phyloP scores from a whole-genome alignment of 2,888 invertebrate species.

The Chymomyza procnemis region DNA sequence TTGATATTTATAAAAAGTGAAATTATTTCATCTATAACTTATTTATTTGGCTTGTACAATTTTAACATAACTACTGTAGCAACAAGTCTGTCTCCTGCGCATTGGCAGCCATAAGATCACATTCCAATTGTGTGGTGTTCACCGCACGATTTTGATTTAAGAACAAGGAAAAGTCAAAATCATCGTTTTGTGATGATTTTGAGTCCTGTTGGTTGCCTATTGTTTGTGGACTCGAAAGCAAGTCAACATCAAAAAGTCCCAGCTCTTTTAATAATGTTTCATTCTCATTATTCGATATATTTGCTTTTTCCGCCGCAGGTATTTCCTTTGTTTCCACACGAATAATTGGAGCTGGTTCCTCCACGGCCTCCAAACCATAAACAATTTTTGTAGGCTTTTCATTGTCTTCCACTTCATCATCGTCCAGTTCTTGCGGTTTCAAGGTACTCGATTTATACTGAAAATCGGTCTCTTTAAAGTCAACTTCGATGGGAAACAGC shows the following conservation, averaged over 20 bases:
- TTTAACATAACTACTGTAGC: slow-evolving; percentile 52
- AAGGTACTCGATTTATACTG: slow-evolving; percentile 84
- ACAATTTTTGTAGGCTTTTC: slow-evolving; percentile 35
- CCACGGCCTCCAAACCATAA: slow-evolving; percentile 73
- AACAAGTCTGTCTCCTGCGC: slow-evolving; percentile 72
- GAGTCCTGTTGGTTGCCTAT: slow-evolving; percentile 61
- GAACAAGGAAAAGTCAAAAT: slow-evolving; percentile 72
- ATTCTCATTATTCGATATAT: slow-evolving; percentile 34
- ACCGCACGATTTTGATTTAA: slow-evolving; percentile 63
- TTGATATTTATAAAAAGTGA: too few species aligned
- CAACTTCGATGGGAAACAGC: slow-evolving; percentile 97
- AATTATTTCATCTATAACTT: background rate
- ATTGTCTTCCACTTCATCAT: slow-evolving; percentile 66
- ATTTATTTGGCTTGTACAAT: slow-evolving; percentile 20
- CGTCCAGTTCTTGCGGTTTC: slow-evolving; percentile 75
- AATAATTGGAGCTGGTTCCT: slow-evolving; percentile 70
- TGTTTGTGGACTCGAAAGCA: slow-evolving; percentile 64
- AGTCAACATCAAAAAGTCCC: slow-evolving; percentile 80
- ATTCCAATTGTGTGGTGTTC: slow-evolving; percentile 54
- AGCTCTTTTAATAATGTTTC: slow-evolving; percentile 80
- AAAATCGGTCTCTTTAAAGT: slow-evolving; percentile 93
- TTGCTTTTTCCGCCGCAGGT: background rate
- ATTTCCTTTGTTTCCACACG: slow-evolving; percentile 51
- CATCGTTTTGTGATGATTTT: slow-evolving; percentile 52
- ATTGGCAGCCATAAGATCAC: slow-evolving; percentile 71